A percentile compares a stretch with the other conserved stretches of the same genome.
These are phyloP conservation scores for Drosophila burlai DNA, from an alignment of 1,140 invertebrate genomes.

Conservation along the genomic window DNA sequence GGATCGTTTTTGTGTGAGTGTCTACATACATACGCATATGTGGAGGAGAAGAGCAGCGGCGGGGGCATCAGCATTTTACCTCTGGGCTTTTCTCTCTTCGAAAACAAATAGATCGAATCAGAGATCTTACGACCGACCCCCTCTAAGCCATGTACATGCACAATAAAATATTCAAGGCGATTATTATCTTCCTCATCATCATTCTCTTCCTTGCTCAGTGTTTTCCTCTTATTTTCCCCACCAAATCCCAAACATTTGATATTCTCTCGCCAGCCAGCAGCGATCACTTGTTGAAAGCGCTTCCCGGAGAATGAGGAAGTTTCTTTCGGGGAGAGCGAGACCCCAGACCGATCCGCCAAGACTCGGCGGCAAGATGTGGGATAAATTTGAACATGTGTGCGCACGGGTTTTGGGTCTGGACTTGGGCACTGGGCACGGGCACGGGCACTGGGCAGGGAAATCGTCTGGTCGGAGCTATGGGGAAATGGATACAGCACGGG, in stretches of 20 bases:
- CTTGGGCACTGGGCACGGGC: not conserved
- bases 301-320: constrained; percentile 83
- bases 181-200: constrained; percentile 52
- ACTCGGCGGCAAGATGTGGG: constrained; percentile 46
- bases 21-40: constrained; percentile 13
- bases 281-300: constrained; percentile 79
- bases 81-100: constrained; percentile 37
- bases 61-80: constrained; percentile 58
- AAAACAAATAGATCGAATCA: constrained; percentile 71
- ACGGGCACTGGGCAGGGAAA: constrained; percentile 47
- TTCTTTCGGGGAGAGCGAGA: constrained; percentile 56
- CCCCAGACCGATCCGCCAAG: constrained; percentile 25
- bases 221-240: constrained; percentile 16
- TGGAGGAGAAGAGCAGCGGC: constrained; percentile 31
- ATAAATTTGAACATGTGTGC: constrained; percentile 70
- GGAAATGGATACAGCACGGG: constrained; percentile 49
- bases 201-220: constrained; percentile 22
- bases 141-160: constrained; percentile 78
- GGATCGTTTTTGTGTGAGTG: constrained; percentile 47
- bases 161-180: constrained; percentile 69
- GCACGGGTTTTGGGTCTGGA: constrained; percentile 16
- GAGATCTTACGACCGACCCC: constrained; percentile 62
- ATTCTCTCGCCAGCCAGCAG: constrained; percentile 42
- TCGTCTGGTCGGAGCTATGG: constrained; percentile 32
- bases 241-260: constrained; percentile 43